Evolutionary conservation across 2,888 invertebrate genomes (phyloP), one percentile per base, ranked within the genome.

Genomic region (Ceratothoa steindachneri): DNA sequence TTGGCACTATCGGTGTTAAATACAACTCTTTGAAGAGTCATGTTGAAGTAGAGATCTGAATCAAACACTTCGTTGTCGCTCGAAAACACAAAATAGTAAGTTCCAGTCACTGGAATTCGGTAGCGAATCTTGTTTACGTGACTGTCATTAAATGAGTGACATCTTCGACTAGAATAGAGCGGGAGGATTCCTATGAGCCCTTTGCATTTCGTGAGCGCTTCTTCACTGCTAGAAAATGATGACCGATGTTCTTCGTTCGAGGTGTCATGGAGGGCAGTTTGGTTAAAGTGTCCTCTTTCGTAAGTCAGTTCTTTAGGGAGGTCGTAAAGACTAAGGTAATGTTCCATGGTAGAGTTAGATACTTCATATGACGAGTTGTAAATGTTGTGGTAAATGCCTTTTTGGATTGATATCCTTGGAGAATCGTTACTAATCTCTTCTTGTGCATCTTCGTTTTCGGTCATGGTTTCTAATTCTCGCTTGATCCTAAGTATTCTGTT

Each of bases 51-150:
- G 30, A 92, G 87, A 83, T 88, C 90, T 84, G 91, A 91, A 5
- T 73, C 78, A 12, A 80, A 60, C 19, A 82, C 81, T 81, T 92
- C 92, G 82, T 92, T 92, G 83, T 92, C 91, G 4, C 91, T 91
- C 83, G 90, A 91, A 85, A 92, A 92, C 0, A 92, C 90, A 85
- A 92, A 91, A 85, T 92, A 92, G 82, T 92, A 92, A 83, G 91
- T 92, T 5, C 91, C 92, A 81, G 91, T 90, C 0, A 87, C 86
- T 67, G 91, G 90, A 0, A 92, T 89, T 81, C 90, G 90, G 83
- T 80, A 85, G 83, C 67, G 67, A 28, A 81, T 73, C 27, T 51
- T 75, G 60, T 77, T 78, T 12, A 72, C 30, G 52, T 64, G 67
- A 4, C 75, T 66, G 69, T 80, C 74, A 31, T 69, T 77, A 5